Evolutionary conservation across 2,797 vertebrate species (phyloP), one percentile per base, ranked within the genome.

Genomic region (Amblyraja radiata): DNA sequence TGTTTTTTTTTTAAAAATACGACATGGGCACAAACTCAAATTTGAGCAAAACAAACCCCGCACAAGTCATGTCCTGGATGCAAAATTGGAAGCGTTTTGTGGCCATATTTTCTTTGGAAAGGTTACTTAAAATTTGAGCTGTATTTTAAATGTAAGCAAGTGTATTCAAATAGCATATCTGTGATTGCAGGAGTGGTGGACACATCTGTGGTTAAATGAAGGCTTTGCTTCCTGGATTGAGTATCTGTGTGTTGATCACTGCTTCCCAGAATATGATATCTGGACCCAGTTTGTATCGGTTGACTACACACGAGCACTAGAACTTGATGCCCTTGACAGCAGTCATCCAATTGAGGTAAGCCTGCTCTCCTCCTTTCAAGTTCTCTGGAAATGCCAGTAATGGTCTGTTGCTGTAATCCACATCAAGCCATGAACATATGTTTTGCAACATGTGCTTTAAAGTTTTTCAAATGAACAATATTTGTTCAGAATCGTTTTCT

Each of bases 251-350:
- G 99, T 99, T 94, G 98, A 99, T 95, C 98, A 99, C 96, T 99
- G 99, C 95, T 99, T 99, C 95, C 99, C 99, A 0, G 99, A 99
- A 94, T 99, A 99, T 25, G 99, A 99, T 95, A 99, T 99, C 96
- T 99, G 99, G 99, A 99, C 98, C 23, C 99, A 99, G 96, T 99
- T 99, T 94, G 99, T 99, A 90, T 99, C 98, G 61, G 98, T 98
- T 0, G 99, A 99, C 95, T 99, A 99, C 94, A 99, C 98, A 0
- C 97, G 98, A 0, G 99, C 99, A 93, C 98, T 99, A 93, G 99
- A 99, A 94, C 97, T 99, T 77, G 99, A 99, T 13, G 99, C 98
- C 8, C 97, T 99, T 96, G 98, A 99, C 96, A 99, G 99, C 96
- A 99, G 99, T 95, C 99, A 99, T 93, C 98, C 99, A 88, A 99